phyloP scores from a whole-genome alignment of 2,888 invertebrate species.

The Spodoptera exigua region DNA sequence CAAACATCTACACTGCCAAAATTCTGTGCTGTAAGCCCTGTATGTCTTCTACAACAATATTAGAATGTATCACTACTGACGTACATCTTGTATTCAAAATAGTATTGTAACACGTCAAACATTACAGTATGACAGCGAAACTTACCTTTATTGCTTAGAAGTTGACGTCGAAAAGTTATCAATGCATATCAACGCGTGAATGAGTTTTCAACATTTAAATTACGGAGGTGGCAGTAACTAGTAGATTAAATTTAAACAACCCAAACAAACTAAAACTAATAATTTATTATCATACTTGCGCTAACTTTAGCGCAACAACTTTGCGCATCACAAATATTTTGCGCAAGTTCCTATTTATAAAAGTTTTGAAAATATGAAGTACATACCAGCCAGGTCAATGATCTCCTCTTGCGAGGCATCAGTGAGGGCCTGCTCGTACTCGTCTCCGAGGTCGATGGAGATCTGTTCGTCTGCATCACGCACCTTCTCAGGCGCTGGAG shows the following conservation, averaged over 20 bases:
- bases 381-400: slow-evolving; percentile 97
- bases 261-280: too few species aligned
- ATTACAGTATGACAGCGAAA: too few species aligned
- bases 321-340: too few species aligned
- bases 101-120: neutral
- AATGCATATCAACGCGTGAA: too few species aligned
- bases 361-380: neutral
- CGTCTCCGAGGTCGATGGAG: slow-evolving; percentile 97
- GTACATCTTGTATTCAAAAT: slow-evolving; percentile 20
- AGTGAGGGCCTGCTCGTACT: slow-evolving; percentile 96
- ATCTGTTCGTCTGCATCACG: slow-evolving; percentile 97
- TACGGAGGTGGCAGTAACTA: too few species aligned
- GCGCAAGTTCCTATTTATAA: too few species aligned
- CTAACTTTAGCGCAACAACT: too few species aligned
- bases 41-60: slow-evolving; percentile 17
- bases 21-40: slow-evolving; percentile 6
- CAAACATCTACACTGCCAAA: slow-evolving; percentile 36
- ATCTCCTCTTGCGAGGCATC: slow-evolving; percentile 98
- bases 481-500: slow-evolving; percentile 92
- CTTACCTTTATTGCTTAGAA: too few species aligned
- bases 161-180: too few species aligned
- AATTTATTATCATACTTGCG: too few species aligned
- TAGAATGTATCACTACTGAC: slow-evolving; percentile 19
- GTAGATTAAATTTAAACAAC: too few species aligned
- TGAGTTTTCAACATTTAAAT: too few species aligned